phyloP scores from a whole-genome alignment of 2,888 invertebrate species.

The Koerneria pararmatus region DNA sequence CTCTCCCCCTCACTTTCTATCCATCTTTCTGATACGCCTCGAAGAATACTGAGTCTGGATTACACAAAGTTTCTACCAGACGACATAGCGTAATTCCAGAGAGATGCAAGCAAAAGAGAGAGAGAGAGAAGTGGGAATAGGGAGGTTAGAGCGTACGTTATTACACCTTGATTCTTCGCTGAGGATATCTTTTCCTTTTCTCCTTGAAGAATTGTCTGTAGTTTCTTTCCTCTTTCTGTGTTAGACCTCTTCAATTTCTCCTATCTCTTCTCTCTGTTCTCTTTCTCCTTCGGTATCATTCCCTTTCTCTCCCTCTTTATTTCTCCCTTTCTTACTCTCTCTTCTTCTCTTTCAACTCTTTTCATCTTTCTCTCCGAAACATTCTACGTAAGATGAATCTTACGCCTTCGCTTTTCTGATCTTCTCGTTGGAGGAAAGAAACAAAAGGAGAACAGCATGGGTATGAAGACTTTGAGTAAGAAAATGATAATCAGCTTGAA shows the following conservation, averaged over 20 bases:
- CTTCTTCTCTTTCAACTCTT: no score
- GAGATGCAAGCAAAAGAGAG: background rate
- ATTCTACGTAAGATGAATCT: no score
- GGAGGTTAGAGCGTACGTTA: conserved; percentile 14
- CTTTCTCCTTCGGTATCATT: background rate
- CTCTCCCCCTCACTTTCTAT: conserved; percentile 7
- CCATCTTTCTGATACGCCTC: conserved; percentile 12
- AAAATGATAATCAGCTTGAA: no score
- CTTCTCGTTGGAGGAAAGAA: no score
- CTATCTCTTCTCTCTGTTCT: background rate
- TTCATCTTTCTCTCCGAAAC: no score
- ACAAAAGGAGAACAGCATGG: no score
- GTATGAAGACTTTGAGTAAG: no score
- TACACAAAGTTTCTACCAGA: no score
- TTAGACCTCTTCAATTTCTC: background rate
- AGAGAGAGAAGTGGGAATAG: conserved; percentile 5
- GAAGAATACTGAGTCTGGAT: conserved; percentile 4
- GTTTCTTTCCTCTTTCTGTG: background rate
- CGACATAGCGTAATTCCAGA: conserved; percentile 10
- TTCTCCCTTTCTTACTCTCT: no score
- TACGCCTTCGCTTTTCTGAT: no score
- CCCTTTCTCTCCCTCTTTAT: background rate
- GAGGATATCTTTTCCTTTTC: background rate
- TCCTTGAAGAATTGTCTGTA: no score
- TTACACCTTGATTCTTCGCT: conserved; percentile 19